Base-by-base conservation (phyloP, 2,888 invertebrate species). In the Geotrupes spiniger region DNA sequence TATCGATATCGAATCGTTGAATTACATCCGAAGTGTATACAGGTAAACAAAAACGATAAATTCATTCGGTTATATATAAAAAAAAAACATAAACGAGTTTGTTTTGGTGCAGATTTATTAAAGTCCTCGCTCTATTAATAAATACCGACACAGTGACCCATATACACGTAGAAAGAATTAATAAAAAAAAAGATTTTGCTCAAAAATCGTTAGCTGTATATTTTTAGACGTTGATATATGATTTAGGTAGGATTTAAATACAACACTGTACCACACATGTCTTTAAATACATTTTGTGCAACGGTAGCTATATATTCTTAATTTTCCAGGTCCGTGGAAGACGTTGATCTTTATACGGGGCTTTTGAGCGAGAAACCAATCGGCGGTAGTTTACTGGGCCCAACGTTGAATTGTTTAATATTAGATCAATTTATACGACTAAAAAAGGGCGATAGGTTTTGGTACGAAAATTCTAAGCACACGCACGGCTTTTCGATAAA, bases 281-380 rank as follows among this genome's bases (percentile, higher is more conserved):
- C 6, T 21, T 3, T 21, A 21, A 21, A 4, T 21, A 21, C 21
- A 21, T 21, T 21, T 21, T 21, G 21, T 21, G 14, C 9, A 28
- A 28, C 10, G 10, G 1, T 14, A 33, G 33, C n/a, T 25, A 21
- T 25, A 25, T 17, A 39, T 33, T 27, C 12, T 38, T 6, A 16
- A 8, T 38, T 51, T 68, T 65, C 29, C 58, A 82, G 82, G 14
- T 70, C 77, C 21, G 87, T 92, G 0, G 84, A 89, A 3, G 93
- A 95, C 69, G 82, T 95, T 21, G 95, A 95, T 70, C 70, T 94
- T 17, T 95, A 92, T 72, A 87, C 91, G 1, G 95, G 93, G 0
- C 89, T 89, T 0, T 68, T 94, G 28, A 88, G 92, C 9, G 95
- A 96, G 66, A 78, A 78, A 6, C 89, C 89, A 0, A 64, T 77